Evolutionary conservation across 1,140 invertebrate species (phyloP).

Genomic region (Apis dorsata): DNA sequence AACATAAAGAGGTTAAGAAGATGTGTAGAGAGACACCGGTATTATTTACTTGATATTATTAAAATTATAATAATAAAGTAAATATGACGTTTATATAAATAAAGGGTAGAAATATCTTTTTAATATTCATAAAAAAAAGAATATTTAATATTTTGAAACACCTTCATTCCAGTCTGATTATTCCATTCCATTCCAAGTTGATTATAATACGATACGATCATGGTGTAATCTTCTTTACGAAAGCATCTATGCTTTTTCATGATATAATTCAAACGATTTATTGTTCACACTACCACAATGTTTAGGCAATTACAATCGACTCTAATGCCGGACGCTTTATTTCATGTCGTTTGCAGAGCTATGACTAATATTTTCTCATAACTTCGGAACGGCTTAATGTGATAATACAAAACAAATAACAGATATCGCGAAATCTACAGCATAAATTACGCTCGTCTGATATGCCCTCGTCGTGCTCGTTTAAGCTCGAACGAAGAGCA

Average conservation of each 20-base stretch:
- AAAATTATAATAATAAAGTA: too few relatives aligned
- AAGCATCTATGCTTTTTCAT: neutral
- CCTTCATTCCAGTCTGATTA: neutral
- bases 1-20: neutral
- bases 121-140: too few relatives aligned
- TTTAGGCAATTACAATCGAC: conserved; percentile 36
- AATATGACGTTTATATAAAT: too few relatives aligned
- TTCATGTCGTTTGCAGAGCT: neutral
- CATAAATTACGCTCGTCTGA: conserved; percentile 23
- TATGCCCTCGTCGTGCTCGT: conserved; percentile 24
- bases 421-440: conserved; percentile 21
- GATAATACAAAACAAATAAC: neutral
- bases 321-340: conserved; percentile 1
- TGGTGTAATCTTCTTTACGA: neutral
- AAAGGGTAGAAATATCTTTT: too few relatives aligned
- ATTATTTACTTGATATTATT: too few relatives aligned
- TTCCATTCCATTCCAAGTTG: too few relatives aligned
- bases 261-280: conserved; percentile 19
- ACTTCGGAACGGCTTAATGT: neutral
- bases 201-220: neutral
- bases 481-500: conserved; percentile 40
- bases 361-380: conserved; percentile 28
- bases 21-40: neutral
- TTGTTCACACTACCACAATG: conserved; percentile 30
- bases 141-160: neutral